Percentiles rank a stretch among this genome's conserved stretches.
Conservation (phyloP, 2,113 vertebrate genomes). For the Megaptera novaeangliae region DNA sequence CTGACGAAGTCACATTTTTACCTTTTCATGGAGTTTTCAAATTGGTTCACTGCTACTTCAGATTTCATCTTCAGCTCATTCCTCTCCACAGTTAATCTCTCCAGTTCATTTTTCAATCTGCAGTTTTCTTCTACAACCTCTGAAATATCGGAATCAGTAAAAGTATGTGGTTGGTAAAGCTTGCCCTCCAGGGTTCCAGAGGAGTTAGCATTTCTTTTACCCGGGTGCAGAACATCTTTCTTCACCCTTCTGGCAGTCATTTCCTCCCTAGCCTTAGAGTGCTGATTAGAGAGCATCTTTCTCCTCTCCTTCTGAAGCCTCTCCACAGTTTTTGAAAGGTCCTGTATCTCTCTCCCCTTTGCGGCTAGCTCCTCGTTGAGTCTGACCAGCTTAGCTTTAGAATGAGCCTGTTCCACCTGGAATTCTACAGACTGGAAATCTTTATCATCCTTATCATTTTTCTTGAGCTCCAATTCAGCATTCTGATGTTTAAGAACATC, state of each 20-base stretch:
- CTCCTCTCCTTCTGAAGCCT: conserved; percentile 90
- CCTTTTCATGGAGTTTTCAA: conserved; percentile 84
- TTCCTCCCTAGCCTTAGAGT: conserved; percentile 65
- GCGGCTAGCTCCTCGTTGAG: conserved; percentile 87
- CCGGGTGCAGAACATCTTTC: conserved; percentile 55
- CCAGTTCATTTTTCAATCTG: conserved; percentile 81
- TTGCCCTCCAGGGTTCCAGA: conserved; percentile 80
- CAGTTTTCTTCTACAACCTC: conserved; percentile 90
- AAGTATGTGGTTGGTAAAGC: conserved; percentile 83
- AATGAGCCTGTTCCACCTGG: conserved; percentile 81
- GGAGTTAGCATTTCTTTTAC: conserved; percentile 38
- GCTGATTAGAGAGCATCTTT: conserved; percentile 80
- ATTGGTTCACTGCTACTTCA: conserved; percentile 74
- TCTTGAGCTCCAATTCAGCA: conserved; percentile 73
- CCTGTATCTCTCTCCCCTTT: conserved; percentile 88
- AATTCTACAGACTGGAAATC: conserved; percentile 72
- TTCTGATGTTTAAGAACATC: conserved; percentile 82
- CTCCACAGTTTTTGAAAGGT: conserved; percentile 90
- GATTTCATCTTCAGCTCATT: conserved; percentile 81
- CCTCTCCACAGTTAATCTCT: conserved; percentile 80
- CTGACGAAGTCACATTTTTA: conserved; percentile 61
- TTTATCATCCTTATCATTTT: conserved; percentile 61
- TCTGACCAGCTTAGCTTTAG: conserved; percentile 81
- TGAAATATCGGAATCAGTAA: conserved; percentile 83
- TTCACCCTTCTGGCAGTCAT: conserved; percentile 32